Conservation (phyloP, 2,888 invertebrate genomes). For the Plebejus melissa region DNA sequence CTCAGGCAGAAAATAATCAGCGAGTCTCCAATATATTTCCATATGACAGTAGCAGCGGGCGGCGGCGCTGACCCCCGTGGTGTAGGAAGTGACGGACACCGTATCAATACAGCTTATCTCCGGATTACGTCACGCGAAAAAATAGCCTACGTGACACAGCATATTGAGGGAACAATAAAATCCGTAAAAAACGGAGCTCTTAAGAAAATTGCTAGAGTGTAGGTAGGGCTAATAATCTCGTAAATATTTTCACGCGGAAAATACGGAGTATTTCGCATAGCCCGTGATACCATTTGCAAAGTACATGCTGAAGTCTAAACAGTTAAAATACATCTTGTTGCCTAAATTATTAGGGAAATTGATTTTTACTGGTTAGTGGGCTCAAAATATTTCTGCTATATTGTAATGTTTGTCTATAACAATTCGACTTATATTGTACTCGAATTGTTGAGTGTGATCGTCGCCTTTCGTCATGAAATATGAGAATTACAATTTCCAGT, state of each 20-base stretch:
- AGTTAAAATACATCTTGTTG: no score
- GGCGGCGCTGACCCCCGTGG: slow-evolving; percentile 48
- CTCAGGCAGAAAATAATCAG: background rate
- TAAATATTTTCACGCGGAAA: background rate
- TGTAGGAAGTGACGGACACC: slow-evolving; percentile 55
- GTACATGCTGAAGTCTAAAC: background rate
- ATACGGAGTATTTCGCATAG: background rate
- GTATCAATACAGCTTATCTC: slow-evolving; percentile 66
- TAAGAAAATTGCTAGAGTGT: slow-evolving; percentile 10
- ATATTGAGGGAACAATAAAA: slow-evolving; percentile 36
- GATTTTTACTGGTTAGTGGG: no score
- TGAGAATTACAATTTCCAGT: background rate
- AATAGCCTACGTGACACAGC: slow-evolving; percentile 41
- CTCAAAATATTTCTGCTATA: no score
- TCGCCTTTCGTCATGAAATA: background rate
- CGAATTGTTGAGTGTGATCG: background rate
- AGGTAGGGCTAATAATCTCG: slow-evolving; percentile 3
- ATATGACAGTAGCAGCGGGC: slow-evolving; percentile 24
- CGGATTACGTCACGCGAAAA: slow-evolving; percentile 39
- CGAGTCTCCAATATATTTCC: slow-evolving; percentile 23
- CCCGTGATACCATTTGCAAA: background rate
- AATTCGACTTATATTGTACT: no score
- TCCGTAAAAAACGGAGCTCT: slow-evolving; percentile 19
- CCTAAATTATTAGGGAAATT: no score
- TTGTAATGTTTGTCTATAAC: no score